A percentile compares a stretch with the other conserved stretches of the same genome.
phyloP scores from a whole-genome alignment of 2,113 vertebrate genomes.

The Ancistrus triradiatus region DNA sequence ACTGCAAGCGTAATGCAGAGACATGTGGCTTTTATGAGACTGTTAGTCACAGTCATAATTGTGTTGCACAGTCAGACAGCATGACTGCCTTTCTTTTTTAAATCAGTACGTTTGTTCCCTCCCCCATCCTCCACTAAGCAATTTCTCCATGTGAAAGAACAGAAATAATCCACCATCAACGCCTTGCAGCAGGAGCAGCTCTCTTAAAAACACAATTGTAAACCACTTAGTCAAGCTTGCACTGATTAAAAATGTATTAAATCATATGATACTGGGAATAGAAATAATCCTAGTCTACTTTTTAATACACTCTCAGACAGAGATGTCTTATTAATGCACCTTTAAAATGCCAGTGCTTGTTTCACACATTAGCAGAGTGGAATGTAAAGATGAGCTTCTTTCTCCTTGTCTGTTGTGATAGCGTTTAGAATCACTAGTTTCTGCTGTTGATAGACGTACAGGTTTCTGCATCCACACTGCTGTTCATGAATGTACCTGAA shows the following conservation, averaged over 20 bases:
- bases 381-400: slow-evolving; percentile 50
- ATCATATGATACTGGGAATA: slow-evolving; percentile 64
- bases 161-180: slow-evolving; percentile 47
- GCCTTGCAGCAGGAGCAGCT: slow-evolving; percentile 53
- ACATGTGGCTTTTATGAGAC: slow-evolving; percentile 42
- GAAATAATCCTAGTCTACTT: slow-evolving; percentile 69
- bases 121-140: slow-evolving; percentile 35
- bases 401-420: no score
- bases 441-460: slow-evolving; percentile 57
- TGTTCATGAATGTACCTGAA: slow-evolving; percentile 74
- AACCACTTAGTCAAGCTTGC: slow-evolving; percentile 61
- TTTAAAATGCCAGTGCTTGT: slow-evolving; percentile 57
- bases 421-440: slow-evolving; percentile 59
- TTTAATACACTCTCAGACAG: slow-evolving; percentile 63
- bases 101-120: slow-evolving; percentile 21
- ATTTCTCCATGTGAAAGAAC: slow-evolving; percentile 63
- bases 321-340: slow-evolving; percentile 58
- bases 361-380: slow-evolving; percentile 63
- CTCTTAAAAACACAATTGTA: slow-evolving; percentile 62
- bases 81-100: slow-evolving; percentile 16
- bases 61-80: slow-evolving; percentile 39
- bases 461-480: slow-evolving; percentile 64
- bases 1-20: slow-evolving; percentile 23
- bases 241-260: slow-evolving; percentile 71
- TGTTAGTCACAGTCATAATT: slow-evolving; percentile 42